Evolutionary conservation across 2,113 vertebrate genomes (phyloP), one percentile per base, ranked within the genome.

Genomic region (Halcyon malimbica): DNA sequence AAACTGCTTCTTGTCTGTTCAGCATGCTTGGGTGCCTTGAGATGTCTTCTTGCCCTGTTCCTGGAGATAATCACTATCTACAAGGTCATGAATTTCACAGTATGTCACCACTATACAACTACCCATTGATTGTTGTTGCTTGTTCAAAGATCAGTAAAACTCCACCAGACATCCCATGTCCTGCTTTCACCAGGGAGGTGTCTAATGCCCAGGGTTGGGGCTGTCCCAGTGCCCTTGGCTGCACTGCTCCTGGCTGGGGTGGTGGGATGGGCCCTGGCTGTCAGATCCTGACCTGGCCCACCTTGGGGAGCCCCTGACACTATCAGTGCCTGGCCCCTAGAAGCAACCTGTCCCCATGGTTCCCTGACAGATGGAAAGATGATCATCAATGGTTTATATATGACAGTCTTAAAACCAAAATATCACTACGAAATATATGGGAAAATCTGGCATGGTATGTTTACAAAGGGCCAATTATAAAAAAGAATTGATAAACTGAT

Each of bases 161-260:
- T 42, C 42, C 15, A 42, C 42, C 42, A 42, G 42, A 42, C 15
- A 42, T 42, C 13, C 53, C 14, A 26, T 2, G 8, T 31, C 39
- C 65, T 41, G 26, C 68, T 20, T 5, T 41, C 25, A 8, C n/a
- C 17, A 75, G 25, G 4, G 2, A 23, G 19, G 10, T 56, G n/a
- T 14, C 25, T 0, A 0, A 17, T 64, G 10, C 18, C 7, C 1
- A 3, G 20, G 44, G 5, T 29, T 54, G 53, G 41, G 25, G 6
- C 37, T 65, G 50, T 5, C 28, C 11, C 3, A 0, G 18, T 54
- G 13, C 4, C 24, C 54, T 10, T 2, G 0, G 1, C 15, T 60
- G 35, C 23, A 35, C 29, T 17, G 13, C 4, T 53, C 25, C 29
- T 5, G 11, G 16, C 19, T 50, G 14, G 16, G 31, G 42, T 0